A percentile compares a stretch with the other conserved stretches of the same genome.
phyloP scores from a whole-genome alignment of 1,140 invertebrate genomes.

The Drosophila bocqueti region DNA sequence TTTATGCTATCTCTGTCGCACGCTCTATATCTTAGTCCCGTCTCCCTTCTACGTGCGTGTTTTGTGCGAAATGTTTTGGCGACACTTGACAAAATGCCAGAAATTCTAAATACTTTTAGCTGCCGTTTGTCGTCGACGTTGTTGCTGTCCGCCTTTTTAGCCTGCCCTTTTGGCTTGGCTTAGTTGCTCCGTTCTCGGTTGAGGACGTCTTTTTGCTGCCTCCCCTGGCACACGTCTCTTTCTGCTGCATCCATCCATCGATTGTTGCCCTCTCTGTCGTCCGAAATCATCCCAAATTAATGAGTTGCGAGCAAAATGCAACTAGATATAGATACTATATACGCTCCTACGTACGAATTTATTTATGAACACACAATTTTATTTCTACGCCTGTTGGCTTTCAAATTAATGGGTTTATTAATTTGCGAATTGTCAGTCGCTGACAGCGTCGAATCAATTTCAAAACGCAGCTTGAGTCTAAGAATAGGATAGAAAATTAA shows the following conservation, averaged over 20 bases:
- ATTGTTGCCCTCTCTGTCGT: constrained; percentile 3
- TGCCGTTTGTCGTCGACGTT: constrained; percentile 65
- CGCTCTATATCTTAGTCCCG: neutral
- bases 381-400: constrained; percentile 59
- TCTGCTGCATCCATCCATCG: constrained; percentile 6
- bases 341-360: constrained; percentile 29
- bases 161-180: constrained; percentile 53
- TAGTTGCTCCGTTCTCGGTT: constrained; percentile 38
- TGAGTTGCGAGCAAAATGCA: constrained; percentile 54
- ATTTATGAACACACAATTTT: constrained; percentile 52
- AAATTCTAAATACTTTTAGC: constrained; percentile 84
- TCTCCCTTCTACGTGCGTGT: constrained; percentile 44
- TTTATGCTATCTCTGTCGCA: constrained; percentile 1
- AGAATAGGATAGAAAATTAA: neutral
- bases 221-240: constrained; percentile 11
- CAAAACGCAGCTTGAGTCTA: constrained; percentile 23
- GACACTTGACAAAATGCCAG: constrained; percentile 85
- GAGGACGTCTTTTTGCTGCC: constrained; percentile 17
- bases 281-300: constrained; percentile 68
- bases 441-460: constrained; percentile 70
- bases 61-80: constrained; percentile 78
- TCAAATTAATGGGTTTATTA: constrained; percentile 82
- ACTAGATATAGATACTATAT: constrained; percentile 11
- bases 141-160: constrained; percentile 55
- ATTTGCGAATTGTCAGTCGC: constrained; percentile 72